A percentile compares a stretch with the other conserved stretches of the same genome.
These are phyloP conservation scores for Notothenia coriiceps DNA, from an alignment of 2,113 vertebrate species.

Conservation along the genomic window DNA sequence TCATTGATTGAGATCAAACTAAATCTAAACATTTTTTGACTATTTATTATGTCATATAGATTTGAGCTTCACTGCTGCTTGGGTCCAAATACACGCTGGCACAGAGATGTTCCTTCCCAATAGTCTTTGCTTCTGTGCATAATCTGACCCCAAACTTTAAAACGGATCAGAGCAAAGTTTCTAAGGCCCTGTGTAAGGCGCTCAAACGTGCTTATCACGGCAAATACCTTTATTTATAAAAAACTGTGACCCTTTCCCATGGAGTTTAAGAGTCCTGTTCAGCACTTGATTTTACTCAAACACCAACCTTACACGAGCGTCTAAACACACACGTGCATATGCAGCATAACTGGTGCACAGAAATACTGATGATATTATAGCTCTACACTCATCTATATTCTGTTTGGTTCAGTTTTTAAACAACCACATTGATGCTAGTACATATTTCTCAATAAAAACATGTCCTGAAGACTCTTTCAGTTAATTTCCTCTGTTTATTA, in stretches of 20 bases:
- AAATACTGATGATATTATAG: background rate
- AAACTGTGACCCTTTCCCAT: constrained; percentile 61
- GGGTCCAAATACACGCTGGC: constrained; percentile 16
- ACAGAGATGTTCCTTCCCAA: constrained; percentile 8
- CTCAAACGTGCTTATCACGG: constrained; percentile 43
- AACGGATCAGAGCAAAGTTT: constrained; percentile 48
- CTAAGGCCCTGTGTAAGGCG: constrained; percentile 37
- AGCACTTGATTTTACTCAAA: background rate
- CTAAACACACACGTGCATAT: background rate
- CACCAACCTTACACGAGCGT: background rate
- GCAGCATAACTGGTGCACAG: background rate
- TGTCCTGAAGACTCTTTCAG: constrained; percentile 5
- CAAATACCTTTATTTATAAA: constrained; percentile 58
- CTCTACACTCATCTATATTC: background rate
- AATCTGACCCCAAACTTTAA: constrained; percentile 61
- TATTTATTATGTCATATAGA: constrained; percentile 9
- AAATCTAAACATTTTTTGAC: constrained; percentile 11
- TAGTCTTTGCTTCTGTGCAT: constrained; percentile 41
- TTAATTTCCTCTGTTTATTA: constrained; percentile 49
- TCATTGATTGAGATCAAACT: background rate
- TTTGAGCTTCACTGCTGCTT: constrained; percentile 33
- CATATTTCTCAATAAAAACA: constrained; percentile 1
- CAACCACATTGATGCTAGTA: background rate
- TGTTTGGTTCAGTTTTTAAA: constrained; percentile 1
- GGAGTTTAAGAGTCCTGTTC: constrained; percentile 31